phyloP scores from a whole-genome alignment of 2,888 invertebrate genomes.

The Teleogryllus oceanicus region DNA sequence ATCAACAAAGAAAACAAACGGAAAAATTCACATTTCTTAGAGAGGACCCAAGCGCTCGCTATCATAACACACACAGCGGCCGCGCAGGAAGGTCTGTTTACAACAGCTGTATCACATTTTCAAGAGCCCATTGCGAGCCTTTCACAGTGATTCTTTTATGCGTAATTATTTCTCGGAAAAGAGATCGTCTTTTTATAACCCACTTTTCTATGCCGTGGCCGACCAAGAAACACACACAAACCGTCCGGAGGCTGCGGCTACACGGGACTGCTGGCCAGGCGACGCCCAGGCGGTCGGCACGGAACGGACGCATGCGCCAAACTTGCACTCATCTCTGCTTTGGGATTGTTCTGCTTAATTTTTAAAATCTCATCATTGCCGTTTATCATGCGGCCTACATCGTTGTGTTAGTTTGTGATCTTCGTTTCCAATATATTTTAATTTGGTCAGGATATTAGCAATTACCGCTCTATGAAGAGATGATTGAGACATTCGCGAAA shows the following conservation, averaged over 20 bases:
- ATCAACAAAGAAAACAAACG: conserved; percentile 30
- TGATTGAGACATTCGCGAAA: too few relatives aligned
- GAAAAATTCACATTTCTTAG: conserved; percentile 12
- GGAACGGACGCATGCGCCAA: too few relatives aligned
- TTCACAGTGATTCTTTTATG: conserved; percentile 9
- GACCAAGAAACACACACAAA: conserved; percentile 18
- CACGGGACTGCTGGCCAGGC: background rate
- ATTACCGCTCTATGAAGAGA: too few relatives aligned
- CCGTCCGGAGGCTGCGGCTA: background rate
- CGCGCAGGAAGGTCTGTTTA: conserved; percentile 8
- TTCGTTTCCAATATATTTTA: too few relatives aligned
- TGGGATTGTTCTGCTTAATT: too few relatives aligned
- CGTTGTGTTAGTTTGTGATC: too few relatives aligned
- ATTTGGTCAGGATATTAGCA: too few relatives aligned
- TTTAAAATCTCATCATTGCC: too few relatives aligned
- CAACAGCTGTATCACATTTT: conserved; percentile 18
- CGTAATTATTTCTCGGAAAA: conserved; percentile 18
- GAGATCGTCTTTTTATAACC: background rate
- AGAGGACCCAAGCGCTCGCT: background rate
- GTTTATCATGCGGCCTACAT: too few relatives aligned
- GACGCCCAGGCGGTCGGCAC: background rate
- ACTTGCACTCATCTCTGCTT: too few relatives aligned
- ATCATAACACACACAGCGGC: conserved; percentile 1
- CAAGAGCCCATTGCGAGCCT: conserved; percentile 9
- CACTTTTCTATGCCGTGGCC: background rate